Evolutionary conservation across 2,888 invertebrate genomes (phyloP).

Genomic region (Habroteleia sp.): DNA sequence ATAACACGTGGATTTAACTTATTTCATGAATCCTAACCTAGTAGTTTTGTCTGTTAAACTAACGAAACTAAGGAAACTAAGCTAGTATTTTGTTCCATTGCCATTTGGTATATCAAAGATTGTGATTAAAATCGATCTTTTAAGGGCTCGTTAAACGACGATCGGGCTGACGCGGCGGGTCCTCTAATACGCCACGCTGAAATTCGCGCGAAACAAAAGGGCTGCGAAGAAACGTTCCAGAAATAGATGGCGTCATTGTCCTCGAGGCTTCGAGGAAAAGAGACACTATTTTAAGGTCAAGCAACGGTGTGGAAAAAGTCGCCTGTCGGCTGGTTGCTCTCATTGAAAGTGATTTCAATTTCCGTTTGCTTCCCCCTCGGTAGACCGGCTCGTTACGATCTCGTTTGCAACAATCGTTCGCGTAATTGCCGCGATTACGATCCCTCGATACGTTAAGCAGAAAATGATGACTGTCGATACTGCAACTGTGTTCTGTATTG

Average conservation of each 20-base stretch:
- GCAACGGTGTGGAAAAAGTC: not conserved
- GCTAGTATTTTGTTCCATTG: too few relatives aligned
- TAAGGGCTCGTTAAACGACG: too few relatives aligned
- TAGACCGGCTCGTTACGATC: constrained; percentile 37
- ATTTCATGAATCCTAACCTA: too few relatives aligned
- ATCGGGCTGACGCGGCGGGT: too few relatives aligned
- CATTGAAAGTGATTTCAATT: constrained; percentile 58
- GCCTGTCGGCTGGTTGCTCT: constrained; percentile 13
- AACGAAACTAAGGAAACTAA: too few relatives aligned
- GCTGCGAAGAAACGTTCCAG: constrained; percentile 4
- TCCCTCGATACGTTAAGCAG: constrained; percentile 36
- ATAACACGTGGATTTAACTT: too few relatives aligned
- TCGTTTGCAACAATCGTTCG: constrained; percentile 48
- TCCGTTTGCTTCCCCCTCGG: constrained; percentile 49
- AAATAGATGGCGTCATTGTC: constrained; percentile 39
- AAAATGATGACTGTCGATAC: constrained; percentile 52
- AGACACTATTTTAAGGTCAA: constrained; percentile 32
- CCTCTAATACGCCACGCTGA: constrained; percentile 20
- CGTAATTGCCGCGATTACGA: constrained; percentile 41
- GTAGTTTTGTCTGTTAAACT: too few relatives aligned
- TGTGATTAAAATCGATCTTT: too few relatives aligned
- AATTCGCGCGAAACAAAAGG: constrained; percentile 31
- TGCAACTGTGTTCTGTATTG: constrained; percentile 18
- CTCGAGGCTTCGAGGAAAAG: constrained; percentile 13
- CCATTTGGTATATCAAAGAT: too few relatives aligned